Conservation (phyloP, 2,113 vertebrate genomes). For the Pangasianodon gigas region DNA sequence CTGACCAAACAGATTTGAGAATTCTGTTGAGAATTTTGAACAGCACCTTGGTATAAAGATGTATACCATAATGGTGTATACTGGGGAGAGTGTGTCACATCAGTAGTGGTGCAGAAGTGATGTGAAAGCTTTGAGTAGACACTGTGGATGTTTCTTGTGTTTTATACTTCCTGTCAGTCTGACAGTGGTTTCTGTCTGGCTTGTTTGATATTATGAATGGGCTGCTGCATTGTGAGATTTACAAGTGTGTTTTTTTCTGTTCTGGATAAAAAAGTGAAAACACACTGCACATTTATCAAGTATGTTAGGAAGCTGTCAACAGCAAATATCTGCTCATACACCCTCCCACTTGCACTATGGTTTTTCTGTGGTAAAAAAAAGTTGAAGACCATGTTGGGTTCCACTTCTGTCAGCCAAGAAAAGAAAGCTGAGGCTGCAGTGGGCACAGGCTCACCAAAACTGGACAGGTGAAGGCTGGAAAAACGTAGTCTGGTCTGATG, state of each 20-base stretch:
- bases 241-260: not conserved
- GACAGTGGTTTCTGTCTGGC: not conserved
- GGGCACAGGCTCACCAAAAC: too few species aligned
- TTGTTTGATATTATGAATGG: too few species aligned
- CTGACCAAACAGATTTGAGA: not conserved
- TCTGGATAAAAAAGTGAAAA: not conserved
- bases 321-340: too few species aligned
- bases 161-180: not conserved
- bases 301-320: not conserved
- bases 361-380: too few species aligned
- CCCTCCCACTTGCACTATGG: too few species aligned
- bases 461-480: too few species aligned
- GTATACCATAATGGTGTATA: not conserved
- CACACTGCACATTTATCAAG: not conserved
- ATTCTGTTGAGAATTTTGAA: not conserved
- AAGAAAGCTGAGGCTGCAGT: too few species aligned
- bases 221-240: not conserved
- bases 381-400: too few species aligned
- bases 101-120: too few species aligned
- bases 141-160: not conserved
- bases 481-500: too few species aligned
- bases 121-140: not conserved
- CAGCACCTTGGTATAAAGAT: not conserved
- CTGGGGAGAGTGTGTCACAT: not conserved
- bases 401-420: too few species aligned